These are phyloP conservation scores for Bombyx huttoni DNA, from an alignment of 2,888 invertebrate species.

Conservation along the genomic window DNA sequence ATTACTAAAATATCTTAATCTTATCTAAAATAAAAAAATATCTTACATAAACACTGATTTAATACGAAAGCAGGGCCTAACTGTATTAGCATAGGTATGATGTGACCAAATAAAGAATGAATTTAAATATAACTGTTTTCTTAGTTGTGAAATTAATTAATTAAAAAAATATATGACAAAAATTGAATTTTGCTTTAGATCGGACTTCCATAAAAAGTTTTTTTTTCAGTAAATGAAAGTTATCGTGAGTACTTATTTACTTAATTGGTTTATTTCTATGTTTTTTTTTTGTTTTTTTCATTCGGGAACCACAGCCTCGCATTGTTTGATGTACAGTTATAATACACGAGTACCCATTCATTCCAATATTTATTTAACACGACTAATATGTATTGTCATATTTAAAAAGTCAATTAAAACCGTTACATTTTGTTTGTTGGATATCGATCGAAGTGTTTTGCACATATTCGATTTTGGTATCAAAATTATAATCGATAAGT, in stretches of 20 bases:
- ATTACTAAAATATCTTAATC: conserved; percentile 15
- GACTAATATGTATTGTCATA: neutral
- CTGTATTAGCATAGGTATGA: conserved; percentile 39
- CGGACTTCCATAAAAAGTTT: too few species aligned
- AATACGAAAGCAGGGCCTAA: conserved; percentile 40
- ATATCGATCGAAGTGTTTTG: neutral
- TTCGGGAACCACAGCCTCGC: conserved; percentile 52
- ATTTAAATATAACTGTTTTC: neutral
- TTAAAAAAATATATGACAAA: neutral
- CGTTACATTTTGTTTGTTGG: neutral
- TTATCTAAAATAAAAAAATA: neutral
- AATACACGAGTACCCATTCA: conserved; percentile 28
- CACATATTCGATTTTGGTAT: neutral
- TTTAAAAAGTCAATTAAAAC: neutral
- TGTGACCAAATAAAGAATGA: conserved; percentile 39
- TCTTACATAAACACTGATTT: conserved; percentile 12
- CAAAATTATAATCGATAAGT: neutral
- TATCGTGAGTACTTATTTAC: conserved; percentile 55
- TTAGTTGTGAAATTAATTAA: conserved; percentile 32
- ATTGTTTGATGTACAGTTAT: conserved; percentile 27
- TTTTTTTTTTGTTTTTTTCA: conserved; percentile 11
- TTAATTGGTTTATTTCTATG: conserved; percentile 16
- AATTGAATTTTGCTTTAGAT: conserved; percentile 6
- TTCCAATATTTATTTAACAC: conserved; percentile 29
- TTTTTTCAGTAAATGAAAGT: conserved; percentile 1